These are phyloP conservation scores for Fulmarus glacialis DNA, from an alignment of 2,113 vertebrate species.

Conservation along the genomic window DNA sequence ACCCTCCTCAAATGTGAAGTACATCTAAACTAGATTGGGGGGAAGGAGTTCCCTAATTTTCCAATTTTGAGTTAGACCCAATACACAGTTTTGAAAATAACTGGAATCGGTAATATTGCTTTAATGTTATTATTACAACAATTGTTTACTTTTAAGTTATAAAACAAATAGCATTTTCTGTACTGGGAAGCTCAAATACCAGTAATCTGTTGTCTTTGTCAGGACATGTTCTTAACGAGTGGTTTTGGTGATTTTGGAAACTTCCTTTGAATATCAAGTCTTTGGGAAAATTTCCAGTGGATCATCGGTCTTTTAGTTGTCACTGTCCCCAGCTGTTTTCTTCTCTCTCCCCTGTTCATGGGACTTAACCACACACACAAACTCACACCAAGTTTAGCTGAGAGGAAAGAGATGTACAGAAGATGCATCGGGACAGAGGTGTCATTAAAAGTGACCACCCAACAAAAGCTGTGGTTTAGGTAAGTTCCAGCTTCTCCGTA, in stretches of 20 bases:
- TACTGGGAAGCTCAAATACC: background rate
- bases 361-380: background rate
- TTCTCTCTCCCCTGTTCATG: background rate
- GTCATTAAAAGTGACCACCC: background rate
- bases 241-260: background rate
- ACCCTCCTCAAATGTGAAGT: background rate
- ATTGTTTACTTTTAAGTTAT: background rate
- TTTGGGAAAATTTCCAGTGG: background rate
- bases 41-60: background rate
- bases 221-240: background rate
- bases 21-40: background rate
- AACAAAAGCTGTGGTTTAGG: background rate
- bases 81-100: background rate
- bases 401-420: background rate
- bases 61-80: background rate
- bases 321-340: background rate
- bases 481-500: rapidly evolving
- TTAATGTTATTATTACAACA: background rate
- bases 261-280: background rate
- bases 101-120: background rate
- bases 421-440: background rate
- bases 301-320: background rate
- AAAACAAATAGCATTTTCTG: background rate
- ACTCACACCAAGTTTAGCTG: background rate
- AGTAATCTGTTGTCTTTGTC: background rate